These are phyloP conservation scores for Polypedilum pembai DNA, from an alignment of 1,140 invertebrate genomes.

Conservation along the genomic window DNA sequence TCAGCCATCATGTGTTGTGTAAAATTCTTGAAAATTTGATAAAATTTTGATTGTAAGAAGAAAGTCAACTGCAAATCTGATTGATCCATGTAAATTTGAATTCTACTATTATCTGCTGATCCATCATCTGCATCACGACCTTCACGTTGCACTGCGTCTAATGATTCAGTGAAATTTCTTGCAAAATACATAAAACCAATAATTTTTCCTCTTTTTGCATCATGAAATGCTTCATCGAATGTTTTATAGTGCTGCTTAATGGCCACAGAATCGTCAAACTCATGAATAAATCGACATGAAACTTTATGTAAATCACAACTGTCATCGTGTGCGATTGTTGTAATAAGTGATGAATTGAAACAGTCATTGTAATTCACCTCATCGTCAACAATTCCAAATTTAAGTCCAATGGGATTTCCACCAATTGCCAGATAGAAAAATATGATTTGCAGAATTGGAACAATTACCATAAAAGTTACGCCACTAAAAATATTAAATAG, in stretches of 20 bases:
- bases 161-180: constrained; percentile 63
- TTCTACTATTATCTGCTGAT: constrained; percentile 50
- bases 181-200: constrained; percentile 66
- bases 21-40: constrained; percentile 54
- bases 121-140: constrained; percentile 45
- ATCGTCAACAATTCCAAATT: constrained; percentile 67
- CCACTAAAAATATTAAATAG: constrained; percentile 50
- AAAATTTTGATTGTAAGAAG: constrained; percentile 54
- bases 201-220: constrained; percentile 53
- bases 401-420: constrained; percentile 61
- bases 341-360: constrained; percentile 37
- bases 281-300: constrained; percentile 50
- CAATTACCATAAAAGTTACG: constrained; percentile 67
- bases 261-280: constrained; percentile 35
- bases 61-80: constrained; percentile 60
- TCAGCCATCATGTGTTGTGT: constrained; percentile 48
- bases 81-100: constrained; percentile 49
- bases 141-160: constrained; percentile 50
- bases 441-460: constrained; percentile 72
- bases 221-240: constrained; percentile 50
- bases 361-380: constrained; percentile 49
- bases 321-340: constrained; percentile 36
- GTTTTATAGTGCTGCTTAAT: constrained; percentile 44
- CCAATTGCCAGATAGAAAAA: constrained; percentile 77
- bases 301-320: constrained; percentile 49